Percentiles rank a stretch among this genome's conserved stretches.
phyloP scores from a whole-genome alignment of 2,797 vertebrate genomes.

The Periparus ater region DNA sequence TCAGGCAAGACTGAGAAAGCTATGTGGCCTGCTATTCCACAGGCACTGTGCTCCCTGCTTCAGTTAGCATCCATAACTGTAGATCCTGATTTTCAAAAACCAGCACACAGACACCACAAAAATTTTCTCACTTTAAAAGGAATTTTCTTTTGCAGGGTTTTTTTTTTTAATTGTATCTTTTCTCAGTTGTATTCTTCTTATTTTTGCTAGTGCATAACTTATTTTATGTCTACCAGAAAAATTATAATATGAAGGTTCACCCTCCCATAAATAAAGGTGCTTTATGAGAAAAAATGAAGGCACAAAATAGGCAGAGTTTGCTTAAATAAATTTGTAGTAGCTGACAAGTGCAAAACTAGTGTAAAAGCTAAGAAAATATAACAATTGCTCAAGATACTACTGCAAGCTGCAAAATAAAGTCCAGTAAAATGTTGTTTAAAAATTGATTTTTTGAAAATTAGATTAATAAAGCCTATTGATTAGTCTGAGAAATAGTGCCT shows the following conservation, averaged over 20 bases:
- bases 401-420: background rate
- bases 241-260: background rate
- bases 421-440: background rate
- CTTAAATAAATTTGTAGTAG: background rate
- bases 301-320: background rate
- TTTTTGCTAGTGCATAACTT: background rate
- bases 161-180: background rate
- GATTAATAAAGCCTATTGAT: background rate
- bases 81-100: background rate
- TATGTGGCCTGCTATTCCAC: too few relatives aligned
- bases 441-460: background rate
- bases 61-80: background rate
- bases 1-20: background rate
- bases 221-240: background rate
- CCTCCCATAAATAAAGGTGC: background rate
- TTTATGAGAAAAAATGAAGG: background rate
- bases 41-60: too few relatives aligned
- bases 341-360: background rate
- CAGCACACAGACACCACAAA: background rate
- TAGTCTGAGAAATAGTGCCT: background rate
- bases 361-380: background rate
- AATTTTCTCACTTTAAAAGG: background rate
- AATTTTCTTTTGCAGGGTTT: fast-evolving
- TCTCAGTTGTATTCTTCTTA: background rate
- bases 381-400: background rate